Evolutionary conservation across 2,888 invertebrate genomes (phyloP), one percentile per base, ranked within the genome.

Genomic region (Eledona agricola): DNA sequence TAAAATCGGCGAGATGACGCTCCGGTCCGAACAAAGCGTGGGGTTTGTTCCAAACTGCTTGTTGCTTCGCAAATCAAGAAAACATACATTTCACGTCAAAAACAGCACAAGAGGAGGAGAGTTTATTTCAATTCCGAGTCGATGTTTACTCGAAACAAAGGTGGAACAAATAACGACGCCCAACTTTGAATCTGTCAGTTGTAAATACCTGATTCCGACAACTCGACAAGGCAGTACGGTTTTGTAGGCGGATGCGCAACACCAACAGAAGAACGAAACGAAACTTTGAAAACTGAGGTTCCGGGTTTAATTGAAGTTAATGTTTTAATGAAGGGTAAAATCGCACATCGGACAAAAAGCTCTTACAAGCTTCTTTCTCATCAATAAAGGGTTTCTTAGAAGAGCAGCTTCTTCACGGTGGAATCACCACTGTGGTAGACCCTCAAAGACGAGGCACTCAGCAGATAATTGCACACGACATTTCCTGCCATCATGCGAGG

Each of bases 381-480:
- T 4, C 6, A 15, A 25, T 28, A 47, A 47, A 47, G 47, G 29
- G 26, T 38, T 16, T 46, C 32, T 38, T 37, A 38, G 35, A 25
- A 22, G 42, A 28, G 20, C 28, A 35, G 35, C 38, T 45, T 46
- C 47, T 53, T 40, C 45, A 42, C 11, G 20, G 10, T 13, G 15
- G 15, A 47, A 35, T 37, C 26, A 47, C 25, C 51, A 46, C 26
- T 47, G 50, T 55, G 50, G 55, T 45, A 45, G 55, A 55, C 55
- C 55, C 55, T 55, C 55, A 55, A 55, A 55, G 55, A 55, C 50
- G 50, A 31, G 55, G 64, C 66, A 65, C 66, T 66, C 62, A 65
- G 59, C 54, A 59, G 60, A 63, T 66, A 68, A 68, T 68, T 68
- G 64, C 63, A 58, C 55, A 60, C 62, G 67, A 66, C 66, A 63